Conservation (phyloP, 2,888 invertebrate genomes). For the Tipula unca region DNA sequence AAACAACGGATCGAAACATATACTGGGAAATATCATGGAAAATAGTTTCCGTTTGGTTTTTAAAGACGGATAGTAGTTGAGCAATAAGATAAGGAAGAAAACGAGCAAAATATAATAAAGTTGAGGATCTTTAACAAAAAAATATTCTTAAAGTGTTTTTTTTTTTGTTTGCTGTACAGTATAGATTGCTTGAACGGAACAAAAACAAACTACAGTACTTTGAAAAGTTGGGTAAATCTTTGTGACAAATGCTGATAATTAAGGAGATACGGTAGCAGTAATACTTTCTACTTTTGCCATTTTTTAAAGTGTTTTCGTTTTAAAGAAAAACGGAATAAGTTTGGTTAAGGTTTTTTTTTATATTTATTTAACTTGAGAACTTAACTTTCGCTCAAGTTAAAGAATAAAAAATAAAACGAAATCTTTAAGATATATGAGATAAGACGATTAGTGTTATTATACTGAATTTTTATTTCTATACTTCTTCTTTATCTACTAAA, state of each 20-base stretch:
- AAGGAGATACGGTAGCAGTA: neutral
- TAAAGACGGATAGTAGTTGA: neutral
- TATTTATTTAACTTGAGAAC: neutral
- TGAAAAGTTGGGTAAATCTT: neutral
- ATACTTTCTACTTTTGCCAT: neutral
- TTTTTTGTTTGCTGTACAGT: neutral
- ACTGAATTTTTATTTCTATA: neutral
- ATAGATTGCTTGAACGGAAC: neutral
- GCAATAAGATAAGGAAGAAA: neutral
- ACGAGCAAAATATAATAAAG: neutral
- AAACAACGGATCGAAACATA: neutral
- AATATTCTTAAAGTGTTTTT: neutral
- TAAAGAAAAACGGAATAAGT: neutral
- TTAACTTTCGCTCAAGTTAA: neutral
- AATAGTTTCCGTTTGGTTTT: neutral
- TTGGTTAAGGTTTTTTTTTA: neutral
- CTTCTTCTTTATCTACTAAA: neutral
- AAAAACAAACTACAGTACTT: neutral
- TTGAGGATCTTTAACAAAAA: neutral
- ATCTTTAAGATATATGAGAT: neutral
- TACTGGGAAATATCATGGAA: neutral
- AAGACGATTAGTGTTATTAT: slow-evolving; percentile 2
- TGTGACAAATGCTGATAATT: neutral
- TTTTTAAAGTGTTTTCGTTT: neutral
- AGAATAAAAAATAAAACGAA: neutral